These are phyloP conservation scores for Upupa epops DNA, from an alignment of 2,113 vertebrate species.

Conservation along the genomic window DNA sequence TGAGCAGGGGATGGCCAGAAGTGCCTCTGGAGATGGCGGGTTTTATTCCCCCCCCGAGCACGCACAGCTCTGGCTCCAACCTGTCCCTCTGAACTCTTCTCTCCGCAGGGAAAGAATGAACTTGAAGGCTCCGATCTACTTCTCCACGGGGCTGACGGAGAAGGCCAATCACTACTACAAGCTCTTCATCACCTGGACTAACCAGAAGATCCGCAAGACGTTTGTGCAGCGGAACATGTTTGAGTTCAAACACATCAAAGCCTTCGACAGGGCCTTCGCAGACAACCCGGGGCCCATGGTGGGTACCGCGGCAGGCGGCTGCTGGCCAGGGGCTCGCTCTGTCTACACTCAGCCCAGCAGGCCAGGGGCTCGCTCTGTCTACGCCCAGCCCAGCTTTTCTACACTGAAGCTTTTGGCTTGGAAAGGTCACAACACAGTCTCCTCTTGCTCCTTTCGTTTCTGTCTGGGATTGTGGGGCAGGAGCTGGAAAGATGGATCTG, in stretches of 20 bases:
- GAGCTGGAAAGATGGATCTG: background rate
- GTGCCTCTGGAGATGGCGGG: fast-evolving
- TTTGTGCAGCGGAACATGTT: constrained; percentile 99
- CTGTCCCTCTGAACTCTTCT: fast-evolving
- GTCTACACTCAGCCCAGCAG: background rate
- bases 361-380: fast-evolving
- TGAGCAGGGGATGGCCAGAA: fast-evolving
- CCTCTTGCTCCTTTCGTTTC: background rate
- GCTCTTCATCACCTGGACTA: constrained; percentile 98
- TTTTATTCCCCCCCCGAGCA: fast-evolving
- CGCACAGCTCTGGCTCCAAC: fast-evolving
- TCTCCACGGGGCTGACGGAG: constrained; percentile 95
- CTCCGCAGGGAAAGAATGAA: constrained; percentile 93
- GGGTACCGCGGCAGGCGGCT: background rate
- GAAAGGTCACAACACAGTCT: background rate
- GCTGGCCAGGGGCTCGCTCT: fast-evolving
- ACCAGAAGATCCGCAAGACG: constrained; percentile 97
- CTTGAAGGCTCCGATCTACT: constrained; percentile 96
- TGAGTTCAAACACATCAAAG: constrained; percentile 98
- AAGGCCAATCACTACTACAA: constrained; percentile 99
- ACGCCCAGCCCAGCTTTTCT: background rate
- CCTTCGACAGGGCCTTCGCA: constrained; percentile 92
- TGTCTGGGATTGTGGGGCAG: background rate
- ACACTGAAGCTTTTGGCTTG: background rate
- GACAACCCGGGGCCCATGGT: constrained; percentile 98